These are phyloP conservation scores for Pteria penguin DNA, from an alignment of 2,888 invertebrate genomes.

Conservation along the genomic window DNA sequence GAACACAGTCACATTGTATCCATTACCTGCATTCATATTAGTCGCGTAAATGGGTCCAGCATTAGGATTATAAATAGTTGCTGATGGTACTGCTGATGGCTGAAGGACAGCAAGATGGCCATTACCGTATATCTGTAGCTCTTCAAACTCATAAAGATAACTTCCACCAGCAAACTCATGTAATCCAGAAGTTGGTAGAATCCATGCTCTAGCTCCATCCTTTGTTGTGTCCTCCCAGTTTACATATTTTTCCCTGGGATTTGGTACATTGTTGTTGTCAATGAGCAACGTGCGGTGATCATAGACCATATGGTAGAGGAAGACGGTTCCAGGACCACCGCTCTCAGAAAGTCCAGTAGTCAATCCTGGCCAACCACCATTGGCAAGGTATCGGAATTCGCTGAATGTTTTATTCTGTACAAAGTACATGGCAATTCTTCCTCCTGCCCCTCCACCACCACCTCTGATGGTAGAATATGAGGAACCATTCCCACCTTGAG, in stretches of 20 bases:
- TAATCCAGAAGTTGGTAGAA: constrained; percentile 65
- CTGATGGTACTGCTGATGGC: constrained; percentile 39
- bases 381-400: constrained; percentile 66
- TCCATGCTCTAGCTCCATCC: constrained; percentile 68
- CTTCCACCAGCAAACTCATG: constrained; percentile 60
- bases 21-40: constrained; percentile 23
- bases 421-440: constrained; percentile 69
- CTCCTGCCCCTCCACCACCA: constrained; percentile 66
- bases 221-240: constrained; percentile 58
- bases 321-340: constrained; percentile 69
- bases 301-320: constrained; percentile 63
- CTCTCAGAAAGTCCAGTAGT: constrained; percentile 52
- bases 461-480: background rate
- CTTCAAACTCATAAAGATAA: constrained; percentile 62
- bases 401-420: constrained; percentile 64
- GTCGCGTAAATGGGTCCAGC: constrained; percentile 35
- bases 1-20: constrained; percentile 61
- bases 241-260: constrained; percentile 57
- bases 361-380: constrained; percentile 59
- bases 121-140: constrained; percentile 70
- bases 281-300: constrained; percentile 68
- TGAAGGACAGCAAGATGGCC: constrained; percentile 66
- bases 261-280: constrained; percentile 63
- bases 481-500: constrained; percentile 59
- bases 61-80: constrained; percentile 40